Evolutionary conservation across 2,797 vertebrate genomes (phyloP), one percentile per base, ranked within the genome.

Genomic region (Acrocephalus scirpaceus): DNA sequence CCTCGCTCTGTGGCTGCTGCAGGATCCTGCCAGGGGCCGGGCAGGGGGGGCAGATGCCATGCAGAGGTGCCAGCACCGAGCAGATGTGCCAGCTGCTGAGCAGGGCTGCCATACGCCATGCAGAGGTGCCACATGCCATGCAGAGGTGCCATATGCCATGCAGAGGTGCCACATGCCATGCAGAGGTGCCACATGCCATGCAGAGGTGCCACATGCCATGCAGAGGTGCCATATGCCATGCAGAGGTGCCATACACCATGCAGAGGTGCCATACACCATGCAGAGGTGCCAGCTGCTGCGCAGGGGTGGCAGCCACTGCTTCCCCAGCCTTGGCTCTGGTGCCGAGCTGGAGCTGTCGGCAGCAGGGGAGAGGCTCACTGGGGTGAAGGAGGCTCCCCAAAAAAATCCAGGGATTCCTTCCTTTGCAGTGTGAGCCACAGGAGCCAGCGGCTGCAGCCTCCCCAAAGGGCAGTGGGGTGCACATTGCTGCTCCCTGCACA

Each of bases 331-430:
- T 11, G 48, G 57, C 50, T 58, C 36, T 13, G 56, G 25, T 29
- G 32, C n/a, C 0, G 1, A 66, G 45, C 53, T 0, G 0, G 32
- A 0, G 0, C 42, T 79, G 65, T 9, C 0, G 0, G 71, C 69
- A 29, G 71, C 3, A 1, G 26, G 12, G 29, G 19, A 66, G 36
- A 3, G 3, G 45, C n/a, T 67, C 0, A 0, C 2, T 0, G 60
- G 64, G 69, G 6, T 57, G 56, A 17, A 40, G 25, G 57, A 44
- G 40, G n/a, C 32, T 86, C 89, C 50, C 38, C n/a, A n/a, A 25
- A 2, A 0, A 76, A 27, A 22, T 5, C 26, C 30, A 42, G 9
- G 7, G 71, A 16, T 48, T 34, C 70, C 25, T 22, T 32, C 47
- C 34, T 44, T 19, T 10, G 40, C 25, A 21, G 5, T 1, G 3